These are phyloP conservation scores for Phthorimaea operculella DNA, from an alignment of 1,140 invertebrate species.

Conservation along the genomic window DNA sequence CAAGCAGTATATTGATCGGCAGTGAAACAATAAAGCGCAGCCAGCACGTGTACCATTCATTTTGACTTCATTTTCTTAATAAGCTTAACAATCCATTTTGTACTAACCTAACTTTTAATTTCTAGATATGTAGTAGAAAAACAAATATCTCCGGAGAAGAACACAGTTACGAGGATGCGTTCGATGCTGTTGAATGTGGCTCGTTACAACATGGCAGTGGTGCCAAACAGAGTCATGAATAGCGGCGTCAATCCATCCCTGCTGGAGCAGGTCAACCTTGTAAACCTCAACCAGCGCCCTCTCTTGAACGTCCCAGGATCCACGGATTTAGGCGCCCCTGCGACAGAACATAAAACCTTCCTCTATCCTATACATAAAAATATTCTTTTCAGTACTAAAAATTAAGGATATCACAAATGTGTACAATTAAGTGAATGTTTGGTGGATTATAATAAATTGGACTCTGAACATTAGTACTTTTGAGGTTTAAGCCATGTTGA, in stretches of 20 bases:
- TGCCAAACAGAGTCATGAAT: neutral
- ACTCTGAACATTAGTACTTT: too few relatives aligned
- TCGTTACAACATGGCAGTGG: neutral
- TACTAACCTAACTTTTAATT: too few relatives aligned
- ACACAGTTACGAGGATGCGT: slow-evolving; percentile 5
- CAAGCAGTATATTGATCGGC: too few relatives aligned
- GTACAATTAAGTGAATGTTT: too few relatives aligned
- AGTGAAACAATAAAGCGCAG: too few relatives aligned
- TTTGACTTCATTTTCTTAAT: too few relatives aligned
- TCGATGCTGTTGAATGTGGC: slow-evolving; percentile 16
- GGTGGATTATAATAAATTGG: too few relatives aligned
- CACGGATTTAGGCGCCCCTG: neutral
- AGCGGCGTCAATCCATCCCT: neutral
- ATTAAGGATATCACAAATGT: neutral
- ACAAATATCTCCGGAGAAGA: too few relatives aligned
- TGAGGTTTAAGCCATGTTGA: too few relatives aligned
- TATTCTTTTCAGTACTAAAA: neutral
- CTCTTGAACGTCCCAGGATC: neutral
- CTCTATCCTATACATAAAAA: neutral
- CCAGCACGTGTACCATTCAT: too few relatives aligned
- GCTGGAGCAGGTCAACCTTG: neutral
- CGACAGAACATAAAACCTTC: neutral
- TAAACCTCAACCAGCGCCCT: neutral
- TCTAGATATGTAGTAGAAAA: too few relatives aligned
- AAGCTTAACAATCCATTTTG: too few relatives aligned